phyloP scores from a whole-genome alignment of 2,113 vertebrate species.

The Odontesthes bonariensis region DNA sequence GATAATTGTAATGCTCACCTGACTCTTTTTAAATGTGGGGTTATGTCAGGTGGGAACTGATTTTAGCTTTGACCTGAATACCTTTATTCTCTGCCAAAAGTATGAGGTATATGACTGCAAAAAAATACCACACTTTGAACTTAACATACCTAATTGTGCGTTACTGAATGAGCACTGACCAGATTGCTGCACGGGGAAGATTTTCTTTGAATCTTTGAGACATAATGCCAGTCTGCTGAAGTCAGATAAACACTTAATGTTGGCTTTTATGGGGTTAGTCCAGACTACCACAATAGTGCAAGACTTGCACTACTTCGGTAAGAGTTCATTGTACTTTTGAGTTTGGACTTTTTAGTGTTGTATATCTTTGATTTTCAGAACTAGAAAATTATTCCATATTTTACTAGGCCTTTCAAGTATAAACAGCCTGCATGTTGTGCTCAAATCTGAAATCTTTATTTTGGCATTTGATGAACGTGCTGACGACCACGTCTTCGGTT shows the following conservation, averaged over 20 bases:
- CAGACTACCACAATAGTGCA: no score
- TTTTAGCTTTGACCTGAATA: no score
- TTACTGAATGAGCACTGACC: constrained; percentile 15
- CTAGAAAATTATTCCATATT: background rate
- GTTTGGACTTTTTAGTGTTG: background rate
- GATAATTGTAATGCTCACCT: background rate
- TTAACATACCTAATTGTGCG: background rate
- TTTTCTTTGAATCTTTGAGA: constrained; percentile 28
- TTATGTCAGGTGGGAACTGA: background rate
- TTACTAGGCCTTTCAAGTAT: background rate
- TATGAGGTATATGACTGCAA: background rate
- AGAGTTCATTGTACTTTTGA: no score
- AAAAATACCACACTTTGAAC: background rate
- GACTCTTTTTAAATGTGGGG: background rate
- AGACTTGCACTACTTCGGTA: no score
- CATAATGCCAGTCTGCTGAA: constrained; percentile 17
- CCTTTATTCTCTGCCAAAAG: background rate
- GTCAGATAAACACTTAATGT: background rate
- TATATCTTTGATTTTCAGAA: background rate
- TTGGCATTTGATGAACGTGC: background rate
- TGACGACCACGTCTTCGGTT: background rate
- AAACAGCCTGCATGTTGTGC: background rate
- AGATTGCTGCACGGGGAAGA: constrained; percentile 17
- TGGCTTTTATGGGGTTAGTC: no score
- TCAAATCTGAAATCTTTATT: background rate